These are phyloP conservation scores for Musca vetustissima DNA, from an alignment of 1,140 invertebrate genomes.

Conservation along the genomic window DNA sequence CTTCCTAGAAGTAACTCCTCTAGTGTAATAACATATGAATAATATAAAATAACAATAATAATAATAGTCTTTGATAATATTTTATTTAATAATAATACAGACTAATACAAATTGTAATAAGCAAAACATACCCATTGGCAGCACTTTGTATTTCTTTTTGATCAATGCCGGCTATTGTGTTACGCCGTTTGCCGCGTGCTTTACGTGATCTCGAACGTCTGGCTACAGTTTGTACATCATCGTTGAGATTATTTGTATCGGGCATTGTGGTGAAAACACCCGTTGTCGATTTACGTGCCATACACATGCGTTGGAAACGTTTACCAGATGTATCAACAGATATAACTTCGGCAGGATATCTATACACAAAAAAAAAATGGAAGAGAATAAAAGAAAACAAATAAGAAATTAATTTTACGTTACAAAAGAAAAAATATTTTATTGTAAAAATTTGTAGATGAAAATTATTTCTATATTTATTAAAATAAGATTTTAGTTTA, in stretches of 20 bases:
- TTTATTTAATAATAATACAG: background rate
- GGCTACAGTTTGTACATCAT: conserved; percentile 64
- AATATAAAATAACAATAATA: no score
- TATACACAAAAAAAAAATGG: conserved; percentile 47
- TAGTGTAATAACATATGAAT: no score
- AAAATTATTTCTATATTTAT: no score
- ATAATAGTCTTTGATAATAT: background rate
- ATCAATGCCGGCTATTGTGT: conserved; percentile 86
- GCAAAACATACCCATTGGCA: conserved; percentile 70
- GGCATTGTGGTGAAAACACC: conserved; percentile 45
- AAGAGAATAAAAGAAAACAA: background rate
- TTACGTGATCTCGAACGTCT: conserved; percentile 72
- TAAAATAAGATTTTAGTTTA: no score
- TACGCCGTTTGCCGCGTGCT: conserved; percentile 78
- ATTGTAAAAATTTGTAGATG: no score
- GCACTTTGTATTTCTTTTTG: conserved; percentile 82
- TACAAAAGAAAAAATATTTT: no score
- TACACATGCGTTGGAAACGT: conserved; percentile 84
- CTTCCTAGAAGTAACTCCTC: no score
- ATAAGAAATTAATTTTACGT: no score
- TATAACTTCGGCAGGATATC: conserved; percentile 84
- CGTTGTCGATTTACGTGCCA: conserved; percentile 75
- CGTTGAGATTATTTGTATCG: conserved; percentile 48
- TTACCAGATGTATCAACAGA: conserved; percentile 83
- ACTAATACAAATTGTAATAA: background rate